Evolutionary conservation across 2,888 invertebrate species (phyloP), one percentile per base, ranked within the genome.

Genomic region (Trissolcus brochymenae): DNA sequence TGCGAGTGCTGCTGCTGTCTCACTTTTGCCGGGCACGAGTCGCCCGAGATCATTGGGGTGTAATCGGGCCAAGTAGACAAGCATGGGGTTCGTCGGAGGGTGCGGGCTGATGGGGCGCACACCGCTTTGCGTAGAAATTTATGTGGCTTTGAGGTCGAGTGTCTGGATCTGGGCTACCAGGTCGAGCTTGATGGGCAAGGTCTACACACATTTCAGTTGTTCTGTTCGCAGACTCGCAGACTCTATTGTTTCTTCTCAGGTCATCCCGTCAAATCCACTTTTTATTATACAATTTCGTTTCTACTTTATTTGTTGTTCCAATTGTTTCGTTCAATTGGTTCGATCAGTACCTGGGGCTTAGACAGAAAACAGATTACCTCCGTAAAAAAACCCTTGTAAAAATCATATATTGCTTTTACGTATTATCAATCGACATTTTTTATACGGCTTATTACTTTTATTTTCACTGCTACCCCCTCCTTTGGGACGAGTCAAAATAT

Each of bases 101-200:
- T n/a, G 19, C 19, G 46, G 56, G 56, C 19, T 29, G 59, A 19
- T 40, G 14, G n/a, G 14, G 53, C 51, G 16, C 46, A 21, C 25
- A 9, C 29, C 54, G 46, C 54, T 68, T 60, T 46, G 16, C 29
- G 29, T 16, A 59, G 13, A 49, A 61, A 70, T 61, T 70, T 61
- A 61, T 61, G 70, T 56, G 61, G 70, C 53, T 55, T 70, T 61
- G 55, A 61, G 61, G 70, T 70, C 61, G 70, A 54, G 14, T 50
- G 54, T 54, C 70, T 50, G 70, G 17, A 70, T 70, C 70, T 70
- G 35, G 70, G 70, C 17, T 70, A 70, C 55, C 54, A 61, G 68
- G 68, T 68, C 68, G 68, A 6, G 35, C 13, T 41, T 46, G 41
- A 60, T 60, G 54, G 60, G 21, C 16, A 59, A 59, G 53, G 53